Conservation (phyloP, 2,888 invertebrate species). For the Morpho deidamia region DNA sequence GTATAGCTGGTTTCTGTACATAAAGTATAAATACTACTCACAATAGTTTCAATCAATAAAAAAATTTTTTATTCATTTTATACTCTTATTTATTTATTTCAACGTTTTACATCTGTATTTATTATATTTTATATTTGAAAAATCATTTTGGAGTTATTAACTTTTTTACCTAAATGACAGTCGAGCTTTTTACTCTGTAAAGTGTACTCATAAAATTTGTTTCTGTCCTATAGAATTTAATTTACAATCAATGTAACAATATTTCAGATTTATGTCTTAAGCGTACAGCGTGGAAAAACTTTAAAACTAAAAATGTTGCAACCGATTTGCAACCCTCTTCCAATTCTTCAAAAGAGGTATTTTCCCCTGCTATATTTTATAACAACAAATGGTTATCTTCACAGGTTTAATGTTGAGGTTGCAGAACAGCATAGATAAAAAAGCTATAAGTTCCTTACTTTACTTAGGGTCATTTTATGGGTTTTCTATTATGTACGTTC, state of each 20-base stretch:
- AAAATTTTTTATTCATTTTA: too few species aligned
- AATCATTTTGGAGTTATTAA: too few species aligned
- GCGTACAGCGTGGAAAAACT: not conserved
- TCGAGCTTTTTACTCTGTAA: too few species aligned
- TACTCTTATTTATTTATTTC: too few species aligned
- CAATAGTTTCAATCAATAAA: too few species aligned
- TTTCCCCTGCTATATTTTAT: not conserved
- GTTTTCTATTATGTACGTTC: conserved; percentile 20
- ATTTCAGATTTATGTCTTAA: not conserved
- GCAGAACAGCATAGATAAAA: conserved; percentile 17
- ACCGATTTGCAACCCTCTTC: not conserved
- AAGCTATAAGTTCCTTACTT: not conserved
- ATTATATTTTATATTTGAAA: too few species aligned
- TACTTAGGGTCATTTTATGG: conserved; percentile 20
- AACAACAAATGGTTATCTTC: too few species aligned
- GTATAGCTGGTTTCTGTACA: too few species aligned
- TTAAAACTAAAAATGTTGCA: not conserved
- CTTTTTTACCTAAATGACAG: too few species aligned
- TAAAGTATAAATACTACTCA: too few species aligned
- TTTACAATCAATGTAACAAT: not conserved
- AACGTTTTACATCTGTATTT: too few species aligned
- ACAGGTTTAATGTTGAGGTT: not conserved
- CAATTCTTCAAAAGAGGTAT: not conserved
- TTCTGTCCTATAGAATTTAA: not conserved
- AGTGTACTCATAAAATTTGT: too few species aligned